Percentiles rank a stretch among this genome's conserved stretches.
phyloP scores from a whole-genome alignment of 2,113 vertebrate species.

The Psittacus erithacus region DNA sequence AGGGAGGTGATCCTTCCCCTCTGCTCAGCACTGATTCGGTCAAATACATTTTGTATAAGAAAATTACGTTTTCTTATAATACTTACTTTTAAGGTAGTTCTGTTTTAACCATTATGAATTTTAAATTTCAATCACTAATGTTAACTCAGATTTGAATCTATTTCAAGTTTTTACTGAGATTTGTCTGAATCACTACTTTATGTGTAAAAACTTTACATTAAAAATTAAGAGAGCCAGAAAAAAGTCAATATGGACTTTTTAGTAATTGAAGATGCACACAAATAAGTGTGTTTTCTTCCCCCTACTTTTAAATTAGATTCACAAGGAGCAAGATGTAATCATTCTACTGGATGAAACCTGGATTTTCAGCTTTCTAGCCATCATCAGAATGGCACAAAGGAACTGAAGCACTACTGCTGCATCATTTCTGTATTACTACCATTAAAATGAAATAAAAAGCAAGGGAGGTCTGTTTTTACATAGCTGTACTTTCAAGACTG shows the following conservation, averaged over 20 bases:
- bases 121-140: neutral
- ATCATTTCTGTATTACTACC: neutral
- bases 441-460: neutral
- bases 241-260: neutral
- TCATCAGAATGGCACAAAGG: neutral
- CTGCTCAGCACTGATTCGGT: neutral
- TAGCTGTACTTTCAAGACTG: neutral
- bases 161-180: neutral
- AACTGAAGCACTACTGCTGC: neutral
- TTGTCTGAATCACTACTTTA: neutral
- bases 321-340: neutral
- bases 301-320: neutral
- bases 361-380: neutral
- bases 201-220: neutral
- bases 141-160: neutral
- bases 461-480: neutral
- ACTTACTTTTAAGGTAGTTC: neutral
- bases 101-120: neutral
- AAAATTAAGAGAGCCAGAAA: neutral
- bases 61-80: neutral
- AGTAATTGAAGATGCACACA: neutral
- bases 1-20: neutral
- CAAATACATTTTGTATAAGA: neutral
- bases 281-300: accelerated
- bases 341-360: neutral